These are phyloP conservation scores for Pituophis catenifer DNA, from an alignment of 2,113 vertebrate species.

Conservation along the genomic window DNA sequence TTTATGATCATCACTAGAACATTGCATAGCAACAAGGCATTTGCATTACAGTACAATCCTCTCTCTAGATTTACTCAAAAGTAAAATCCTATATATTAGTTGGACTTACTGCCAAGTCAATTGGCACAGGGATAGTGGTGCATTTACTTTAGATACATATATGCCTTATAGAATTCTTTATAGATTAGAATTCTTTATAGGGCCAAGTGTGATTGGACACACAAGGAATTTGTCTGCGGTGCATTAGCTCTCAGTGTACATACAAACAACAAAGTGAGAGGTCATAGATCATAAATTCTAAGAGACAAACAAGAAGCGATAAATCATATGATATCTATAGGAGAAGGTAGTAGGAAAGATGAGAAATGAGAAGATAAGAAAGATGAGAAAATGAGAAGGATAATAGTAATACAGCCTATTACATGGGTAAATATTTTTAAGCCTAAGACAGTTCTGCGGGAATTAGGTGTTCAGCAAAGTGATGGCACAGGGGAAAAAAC, in stretches of 20 bases:
- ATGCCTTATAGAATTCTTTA: no score
- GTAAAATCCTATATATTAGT: not conserved
- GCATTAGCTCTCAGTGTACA: not conserved
- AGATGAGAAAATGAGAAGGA: not conserved
- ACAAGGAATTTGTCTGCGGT: not conserved
- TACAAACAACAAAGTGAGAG: not conserved
- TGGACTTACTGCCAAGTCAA: not conserved
- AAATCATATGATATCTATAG: not conserved
- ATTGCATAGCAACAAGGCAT: not conserved
- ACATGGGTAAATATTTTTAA: not conserved
- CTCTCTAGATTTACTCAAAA: not conserved
- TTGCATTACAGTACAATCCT: not conserved
- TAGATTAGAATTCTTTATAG: not conserved
- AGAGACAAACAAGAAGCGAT: not conserved
- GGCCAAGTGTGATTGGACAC: not conserved
- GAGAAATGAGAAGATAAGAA: not conserved
- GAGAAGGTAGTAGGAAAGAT: not conserved
- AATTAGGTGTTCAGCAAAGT: not conserved
- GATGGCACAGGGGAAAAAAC: fast-evolving
- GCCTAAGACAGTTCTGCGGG: not conserved
- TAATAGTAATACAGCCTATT: not conserved
- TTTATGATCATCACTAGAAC: not conserved
- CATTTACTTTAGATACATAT: not conserved
- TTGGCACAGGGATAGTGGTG: not conserved
- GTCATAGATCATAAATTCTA: not conserved